Evolutionary conservation across 2,113 vertebrate species (phyloP), one percentile per base, ranked within the genome.

Genomic region (Alethe castanea): DNA sequence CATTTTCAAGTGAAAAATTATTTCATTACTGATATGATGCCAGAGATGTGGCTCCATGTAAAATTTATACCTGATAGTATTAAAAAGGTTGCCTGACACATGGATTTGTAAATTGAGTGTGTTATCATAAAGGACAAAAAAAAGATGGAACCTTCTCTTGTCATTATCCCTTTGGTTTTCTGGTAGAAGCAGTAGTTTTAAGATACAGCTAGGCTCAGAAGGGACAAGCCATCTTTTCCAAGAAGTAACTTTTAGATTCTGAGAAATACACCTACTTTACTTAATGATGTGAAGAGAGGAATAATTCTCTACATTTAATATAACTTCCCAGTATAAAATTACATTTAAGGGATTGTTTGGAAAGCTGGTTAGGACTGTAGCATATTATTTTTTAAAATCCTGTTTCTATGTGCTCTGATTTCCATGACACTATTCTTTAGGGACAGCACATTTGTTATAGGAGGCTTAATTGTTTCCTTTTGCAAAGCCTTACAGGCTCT

Each of bases 401-500:
- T 48, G 33, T 92, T 94, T 86, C 74, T 81, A 6, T 73, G 69
- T 72, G 88, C 82, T 84, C 78, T 61, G 38, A 73, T 96, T 96
- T 96, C 95, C 92, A 88, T 95, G 91, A 90, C 94, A 86, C 72
- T 56, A 52, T 92, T 82, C 94, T 93, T 93, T 22, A 86, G 89
- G 91, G 92, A 94, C 71, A 94, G 73, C 64, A 74, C 76, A 90
- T 93, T 93, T 93, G 72, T 94, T 96, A 84, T 1, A 83, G 64
- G 83, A 92, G 85, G 88, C 85, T 88, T 70, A 95, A 96, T 89
- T 93, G 86, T 86, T 97, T 95, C 90, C 88, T 90, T 88, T 95
- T 12, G 57, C 76, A 91, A 86, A 96, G 69, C 85, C 50, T 66
- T 72, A 8, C 45, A 84, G 87, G 57, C 87, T 90, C 92, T 90